Evolutionary conservation across 2,888 invertebrate genomes (phyloP), one percentile per base, ranked within the genome.

Genomic region (Gymnoscelis rufifasciata): DNA sequence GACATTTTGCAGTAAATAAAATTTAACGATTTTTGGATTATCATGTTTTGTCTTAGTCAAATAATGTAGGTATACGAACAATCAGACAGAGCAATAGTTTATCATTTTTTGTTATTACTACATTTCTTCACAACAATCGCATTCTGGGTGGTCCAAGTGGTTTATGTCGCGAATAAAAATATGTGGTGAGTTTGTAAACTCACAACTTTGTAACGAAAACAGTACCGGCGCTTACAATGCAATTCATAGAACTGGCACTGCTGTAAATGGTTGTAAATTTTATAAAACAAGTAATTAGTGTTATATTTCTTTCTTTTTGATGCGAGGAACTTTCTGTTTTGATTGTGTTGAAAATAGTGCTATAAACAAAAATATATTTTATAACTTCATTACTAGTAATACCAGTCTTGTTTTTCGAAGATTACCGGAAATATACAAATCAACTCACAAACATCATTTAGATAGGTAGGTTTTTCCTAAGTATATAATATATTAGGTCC

Each of bases 181-280:
- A 60, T 51, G 38, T 46, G 44, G 50, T 53, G 43, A 29, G 72
- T 75, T 78, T 64, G 64, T 71, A 78, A 80, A 81, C 70, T 73
- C 45, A 31, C 38, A 38, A 51, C 54, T 36, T 57, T 59, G 59
- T 60, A 52, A 59, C 67, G 65, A 33, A 33, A 33, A 19, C 31
- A n/a, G 31, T 35, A 19, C 19, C 10, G 19, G 10, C 2, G 11
- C 35, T 35, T 14, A 35, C 19, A 11, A 6, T 11, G 11, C 11
- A 7, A 7, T 35, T 35, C 15, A 19, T 23, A 19, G 19, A 19
- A 23, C 11, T 11, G 19, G 5, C 19, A 5, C 3, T 2, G 2
- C 19, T 11, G 3, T 10, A 7, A 8, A 15, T 35, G 19, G n/a
- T 8, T 19, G 15, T 3, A 10, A 1, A 23, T 15, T 28, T 33